phyloP scores from a whole-genome alignment of 2,888 invertebrate species.

The Corythucha ciliata region DNA sequence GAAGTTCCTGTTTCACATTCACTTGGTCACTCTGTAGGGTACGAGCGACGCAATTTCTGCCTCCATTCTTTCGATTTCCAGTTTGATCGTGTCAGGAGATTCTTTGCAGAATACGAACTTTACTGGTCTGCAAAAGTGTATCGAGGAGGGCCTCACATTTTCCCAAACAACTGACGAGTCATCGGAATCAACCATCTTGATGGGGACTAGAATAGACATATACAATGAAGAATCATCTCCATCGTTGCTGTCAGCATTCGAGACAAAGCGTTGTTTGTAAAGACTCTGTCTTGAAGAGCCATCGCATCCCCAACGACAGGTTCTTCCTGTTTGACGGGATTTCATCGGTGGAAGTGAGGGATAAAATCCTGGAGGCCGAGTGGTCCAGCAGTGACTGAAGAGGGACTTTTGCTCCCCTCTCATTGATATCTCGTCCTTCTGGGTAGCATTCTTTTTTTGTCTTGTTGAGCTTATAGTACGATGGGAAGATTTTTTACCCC shows the following conservation, averaged over 20 bases:
- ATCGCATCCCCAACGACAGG: conserved; percentile 21
- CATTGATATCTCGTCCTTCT: background rate
- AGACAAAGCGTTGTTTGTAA: conserved; percentile 35
- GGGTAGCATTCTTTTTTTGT: background rate
- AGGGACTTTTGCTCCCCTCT: background rate
- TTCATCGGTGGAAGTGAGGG: background rate
- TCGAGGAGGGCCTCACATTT: conserved; percentile 32
- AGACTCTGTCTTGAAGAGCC: conserved; percentile 35
- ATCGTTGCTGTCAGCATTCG: conserved; percentile 29
- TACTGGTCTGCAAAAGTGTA: conserved; percentile 32
- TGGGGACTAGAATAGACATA: conserved; percentile 14
- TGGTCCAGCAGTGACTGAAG: background rate
- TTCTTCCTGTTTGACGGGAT: too few species aligned
- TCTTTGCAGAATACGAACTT: conserved; percentile 31
- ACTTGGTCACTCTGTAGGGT: too few species aligned
- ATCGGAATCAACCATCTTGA: too few species aligned
- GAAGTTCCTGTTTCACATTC: conserved; percentile 32
- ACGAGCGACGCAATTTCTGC: background rate
- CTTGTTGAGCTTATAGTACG: background rate
- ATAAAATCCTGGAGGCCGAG: background rate
- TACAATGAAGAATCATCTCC: conserved; percentile 30
- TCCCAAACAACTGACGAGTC: conserved; percentile 31
- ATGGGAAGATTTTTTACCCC: background rate
- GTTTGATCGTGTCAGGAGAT: conserved; percentile 32
- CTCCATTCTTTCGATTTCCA: conserved; percentile 22